Evolutionary conservation across 2,888 invertebrate species (phyloP).

Genomic region (Drosophila mimetica): DNA sequence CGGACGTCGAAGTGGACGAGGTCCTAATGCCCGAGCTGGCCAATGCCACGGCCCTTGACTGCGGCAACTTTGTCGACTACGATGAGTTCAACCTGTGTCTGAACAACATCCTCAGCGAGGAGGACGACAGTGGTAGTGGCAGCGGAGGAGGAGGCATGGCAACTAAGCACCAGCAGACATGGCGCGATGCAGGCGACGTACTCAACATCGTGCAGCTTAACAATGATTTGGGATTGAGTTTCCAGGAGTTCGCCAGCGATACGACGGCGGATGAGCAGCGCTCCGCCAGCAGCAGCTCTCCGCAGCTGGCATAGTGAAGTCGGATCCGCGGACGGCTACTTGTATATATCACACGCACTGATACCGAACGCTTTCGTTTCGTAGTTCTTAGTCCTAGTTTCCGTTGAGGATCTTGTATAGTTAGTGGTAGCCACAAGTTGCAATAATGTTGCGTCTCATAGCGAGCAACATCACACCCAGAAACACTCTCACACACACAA

Average conservation of each 20-base stretch:
- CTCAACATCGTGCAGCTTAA: conserved; percentile 74
- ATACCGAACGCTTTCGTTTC: conserved; percentile 51
- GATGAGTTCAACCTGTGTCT: conserved; percentile 82
- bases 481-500: conserved; percentile 28
- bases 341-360: conserved; percentile 40
- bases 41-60: conserved; percentile 67
- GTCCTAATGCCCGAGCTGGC: conserved; percentile 75
- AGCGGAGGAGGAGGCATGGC: conserved; percentile 25
- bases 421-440: conserved; percentile 73
- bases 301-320: conserved; percentile 64
- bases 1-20: conserved; percentile 52
- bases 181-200: conserved; percentile 66
- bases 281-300: conserved; percentile 63
- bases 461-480: conserved; percentile 69
- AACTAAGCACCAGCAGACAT: conserved; percentile 42
- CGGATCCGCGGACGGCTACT: conserved; percentile 8
- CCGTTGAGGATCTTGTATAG: conserved; percentile 64
- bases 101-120: conserved; percentile 78
- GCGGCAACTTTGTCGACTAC: conserved; percentile 79
- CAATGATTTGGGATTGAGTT: conserved; percentile 66
- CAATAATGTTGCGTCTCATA: conserved; percentile 78
- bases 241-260: conserved; percentile 60
- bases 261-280: conserved; percentile 58
- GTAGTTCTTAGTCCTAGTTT: conserved; percentile 51
- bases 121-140: conserved; percentile 58